Conservation (phyloP, 2,888 invertebrate species). For the Rhimphoctona megacephalus region DNA sequence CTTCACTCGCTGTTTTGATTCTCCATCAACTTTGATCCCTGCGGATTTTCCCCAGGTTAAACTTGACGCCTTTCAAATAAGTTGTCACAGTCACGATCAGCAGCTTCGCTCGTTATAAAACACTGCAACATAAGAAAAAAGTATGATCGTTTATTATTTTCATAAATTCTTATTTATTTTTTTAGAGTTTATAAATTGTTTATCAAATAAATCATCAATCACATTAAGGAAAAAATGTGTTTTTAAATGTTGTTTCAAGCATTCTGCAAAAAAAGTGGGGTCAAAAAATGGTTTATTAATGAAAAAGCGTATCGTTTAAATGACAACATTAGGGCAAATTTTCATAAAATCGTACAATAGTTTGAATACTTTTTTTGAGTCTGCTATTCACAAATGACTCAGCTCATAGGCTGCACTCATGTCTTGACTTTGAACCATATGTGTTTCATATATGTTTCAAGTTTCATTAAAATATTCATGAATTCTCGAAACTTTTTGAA, state of each 20-base stretch:
- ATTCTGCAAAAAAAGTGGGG: neutral
- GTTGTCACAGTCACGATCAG: neutral
- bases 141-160: neutral
- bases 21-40: neutral
- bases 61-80: neutral
- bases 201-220: neutral
- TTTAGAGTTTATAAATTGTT: neutral
- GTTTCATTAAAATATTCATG: slow-evolving; percentile 1
- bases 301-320: neutral
- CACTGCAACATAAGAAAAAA: slow-evolving; percentile 30
- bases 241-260: neutral
- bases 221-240: neutral
- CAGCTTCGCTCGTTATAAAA: neutral
- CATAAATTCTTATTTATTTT: neutral
- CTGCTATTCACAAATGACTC: neutral
- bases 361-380: neutral
- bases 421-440: neutral
- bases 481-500: neutral
- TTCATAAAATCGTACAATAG: neutral
- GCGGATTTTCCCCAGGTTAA: neutral
- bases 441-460: neutral
- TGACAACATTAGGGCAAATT: neutral
- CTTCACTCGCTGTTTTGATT: neutral
- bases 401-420: neutral
- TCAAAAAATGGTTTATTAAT: neutral